Evolutionary conservation across 1,140 invertebrate species (phyloP), one percentile per base, ranked within the genome.

Genomic region (Drosophila triauraria): DNA sequence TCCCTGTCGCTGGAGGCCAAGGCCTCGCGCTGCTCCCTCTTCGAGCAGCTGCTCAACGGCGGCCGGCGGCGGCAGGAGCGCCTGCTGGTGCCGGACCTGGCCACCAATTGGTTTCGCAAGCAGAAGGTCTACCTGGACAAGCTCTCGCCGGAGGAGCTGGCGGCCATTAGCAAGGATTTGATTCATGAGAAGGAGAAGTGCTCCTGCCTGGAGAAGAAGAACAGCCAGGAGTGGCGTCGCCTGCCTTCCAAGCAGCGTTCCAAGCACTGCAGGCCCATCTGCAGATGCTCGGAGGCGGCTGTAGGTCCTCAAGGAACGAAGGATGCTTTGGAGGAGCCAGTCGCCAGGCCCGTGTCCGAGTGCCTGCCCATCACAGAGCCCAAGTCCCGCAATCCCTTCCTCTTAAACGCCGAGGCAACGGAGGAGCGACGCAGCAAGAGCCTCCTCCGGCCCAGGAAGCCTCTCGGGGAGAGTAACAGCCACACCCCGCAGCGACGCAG

Each of bases 61-160:
- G 20, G 32, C 2, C 32, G 74, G 8, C 65, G 68, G 8, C 38
- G 23, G n/a, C 60, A 79, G 9, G 65, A 91, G 12, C 75, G 81
- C 1, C 23, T 91, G 44, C 46, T 88, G n/a, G 81, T 91, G 13
- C 88, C 88, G 2, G 88, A 91, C 7, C 47, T 88, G 71, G 88
- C 88, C 35, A 91, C 88, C 23, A 75, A 84, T 4, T 91, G 88
- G 88, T 91, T 75, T 40, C 90, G 84, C 50, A 85, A 80, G 42
- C 88, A 91, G 20, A 91, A 91, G 47, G 10, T 54, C 9, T 85
- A 69, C 8, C 48, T 75, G 23, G 85, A 88, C 61, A 61, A 44
- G 25, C 57, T 84, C 1, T 70, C 48, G 4, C 1, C 40, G 0
- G 32, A 54, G n/a, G 61, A 84, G 48, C 30, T 62, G 67, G 38